Conservation (phyloP, 2,797 vertebrate genomes). For the Liasis olivaceus region DNA sequence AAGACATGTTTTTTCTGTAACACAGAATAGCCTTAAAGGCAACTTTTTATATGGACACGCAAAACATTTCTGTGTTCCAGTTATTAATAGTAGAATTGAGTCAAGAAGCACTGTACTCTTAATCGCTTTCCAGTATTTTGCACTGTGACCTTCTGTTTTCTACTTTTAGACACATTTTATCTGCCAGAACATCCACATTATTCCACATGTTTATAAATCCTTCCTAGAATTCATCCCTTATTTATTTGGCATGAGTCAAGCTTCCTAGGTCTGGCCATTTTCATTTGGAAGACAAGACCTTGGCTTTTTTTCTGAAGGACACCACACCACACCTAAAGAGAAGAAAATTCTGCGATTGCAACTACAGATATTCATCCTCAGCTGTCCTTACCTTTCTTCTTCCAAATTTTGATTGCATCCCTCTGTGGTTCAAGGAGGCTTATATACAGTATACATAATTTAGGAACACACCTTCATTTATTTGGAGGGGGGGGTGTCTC, state of each 20-base stretch:
- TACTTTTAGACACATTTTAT: not conserved
- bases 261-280: not conserved
- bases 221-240: not conserved
- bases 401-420: not conserved
- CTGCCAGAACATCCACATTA: not conserved
- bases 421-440: not conserved
- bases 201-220: not conserved
- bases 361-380: not conserved
- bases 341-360: not conserved
- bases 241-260: not conserved
- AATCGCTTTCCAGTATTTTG: not conserved
- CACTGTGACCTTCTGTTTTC: not conserved
- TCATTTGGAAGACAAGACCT: not conserved
- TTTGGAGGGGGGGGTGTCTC: not conserved
- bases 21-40: not conserved
- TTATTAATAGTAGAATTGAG: not conserved
- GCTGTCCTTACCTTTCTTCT: not conserved
- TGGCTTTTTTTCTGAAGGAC: not conserved
- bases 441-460: not conserved
- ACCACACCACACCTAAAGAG: not conserved
- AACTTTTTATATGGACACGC: too few species aligned
- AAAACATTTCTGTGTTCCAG: not conserved
- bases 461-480: not conserved
- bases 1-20: not conserved
- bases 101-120: not conserved